Conservation (phyloP, 2,113 vertebrate species). For the Neopipo cinnamomea region DNA sequence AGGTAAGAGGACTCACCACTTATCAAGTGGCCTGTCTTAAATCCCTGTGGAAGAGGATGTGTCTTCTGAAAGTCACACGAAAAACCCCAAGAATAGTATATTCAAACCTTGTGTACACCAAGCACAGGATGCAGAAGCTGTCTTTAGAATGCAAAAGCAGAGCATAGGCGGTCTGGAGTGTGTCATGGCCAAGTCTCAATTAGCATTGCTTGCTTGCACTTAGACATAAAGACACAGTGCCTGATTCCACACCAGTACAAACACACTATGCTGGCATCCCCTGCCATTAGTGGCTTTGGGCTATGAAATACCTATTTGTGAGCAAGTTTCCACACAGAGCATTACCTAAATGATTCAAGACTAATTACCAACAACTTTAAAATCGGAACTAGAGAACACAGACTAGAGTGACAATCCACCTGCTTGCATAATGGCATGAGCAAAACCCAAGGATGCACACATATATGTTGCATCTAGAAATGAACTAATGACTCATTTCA, state of each 20-base stretch:
- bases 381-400: not conserved
- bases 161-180: conserved; percentile 46
- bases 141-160: conserved; percentile 67
- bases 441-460: conserved; percentile 28
- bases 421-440: not conserved
- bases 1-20: not conserved
- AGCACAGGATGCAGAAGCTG: conserved; percentile 65
- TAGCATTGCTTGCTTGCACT: conserved; percentile 55
- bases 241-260: conserved; percentile 74
- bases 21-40: not conserved
- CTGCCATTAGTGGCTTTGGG: conserved; percentile 27
- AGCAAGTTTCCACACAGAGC: not conserved
- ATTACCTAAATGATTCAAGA: not conserved
- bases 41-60: not conserved
- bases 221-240: conserved; percentile 53
- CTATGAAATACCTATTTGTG: not conserved
- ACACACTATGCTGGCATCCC: not conserved
- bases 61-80: conserved; percentile 4
- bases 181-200: conserved; percentile 30
- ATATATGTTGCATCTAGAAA: not conserved
- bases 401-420: not conserved
- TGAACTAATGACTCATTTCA: conserved; percentile 36
- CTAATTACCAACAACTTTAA: conserved; percentile 7
- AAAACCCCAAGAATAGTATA: not conserved
- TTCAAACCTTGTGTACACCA: conserved; percentile 39